Conservation (phyloP, 2,888 invertebrate species). For the Synergus gifuensis region DNA sequence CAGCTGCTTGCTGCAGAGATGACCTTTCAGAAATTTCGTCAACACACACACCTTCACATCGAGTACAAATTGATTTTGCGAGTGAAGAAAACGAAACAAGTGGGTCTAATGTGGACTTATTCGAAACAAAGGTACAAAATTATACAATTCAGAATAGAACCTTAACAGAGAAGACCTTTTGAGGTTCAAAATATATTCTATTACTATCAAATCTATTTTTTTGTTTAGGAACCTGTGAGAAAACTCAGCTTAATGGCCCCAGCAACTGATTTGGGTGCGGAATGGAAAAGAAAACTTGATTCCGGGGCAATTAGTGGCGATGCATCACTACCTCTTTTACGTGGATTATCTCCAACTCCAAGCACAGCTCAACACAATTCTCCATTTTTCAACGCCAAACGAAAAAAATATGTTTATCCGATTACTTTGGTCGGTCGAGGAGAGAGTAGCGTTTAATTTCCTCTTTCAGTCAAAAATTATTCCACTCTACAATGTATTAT, state of each 20-base stretch:
- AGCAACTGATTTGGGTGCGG: slow-evolving; percentile 72
- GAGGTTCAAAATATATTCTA: neutral
- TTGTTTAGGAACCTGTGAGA: slow-evolving; percentile 62
- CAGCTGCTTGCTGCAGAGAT: slow-evolving; percentile 75
- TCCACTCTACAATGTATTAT: neutral
- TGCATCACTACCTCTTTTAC: slow-evolving; percentile 81
- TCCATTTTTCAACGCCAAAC: slow-evolving; percentile 81
- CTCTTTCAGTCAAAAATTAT: neutral
- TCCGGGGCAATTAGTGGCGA: slow-evolving; percentile 63
- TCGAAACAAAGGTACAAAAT: slow-evolving; percentile 68
- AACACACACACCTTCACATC: slow-evolving; percentile 66
- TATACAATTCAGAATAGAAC: neutral
- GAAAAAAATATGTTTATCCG: slow-evolving; percentile 83
- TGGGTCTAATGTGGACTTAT: slow-evolving; percentile 72
- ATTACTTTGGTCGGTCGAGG: slow-evolving; percentile 79
- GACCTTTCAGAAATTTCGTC: slow-evolving; percentile 74
- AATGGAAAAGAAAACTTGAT: slow-evolving; percentile 73
- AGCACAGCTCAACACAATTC: slow-evolving; percentile 71
- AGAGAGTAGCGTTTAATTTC: slow-evolving; percentile 80
- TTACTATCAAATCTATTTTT: slow-evolving; percentile 24
- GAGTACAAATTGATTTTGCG: slow-evolving; percentile 69
- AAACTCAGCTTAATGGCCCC: slow-evolving; percentile 73
- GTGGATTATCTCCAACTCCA: slow-evolving; percentile 77
- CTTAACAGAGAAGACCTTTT: too few species aligned
- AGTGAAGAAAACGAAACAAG: slow-evolving; percentile 69